Evolutionary conservation across 2,113 vertebrate genomes (phyloP), one percentile per base, ranked within the genome.

Genomic region (Hiodon alosoides): DNA sequence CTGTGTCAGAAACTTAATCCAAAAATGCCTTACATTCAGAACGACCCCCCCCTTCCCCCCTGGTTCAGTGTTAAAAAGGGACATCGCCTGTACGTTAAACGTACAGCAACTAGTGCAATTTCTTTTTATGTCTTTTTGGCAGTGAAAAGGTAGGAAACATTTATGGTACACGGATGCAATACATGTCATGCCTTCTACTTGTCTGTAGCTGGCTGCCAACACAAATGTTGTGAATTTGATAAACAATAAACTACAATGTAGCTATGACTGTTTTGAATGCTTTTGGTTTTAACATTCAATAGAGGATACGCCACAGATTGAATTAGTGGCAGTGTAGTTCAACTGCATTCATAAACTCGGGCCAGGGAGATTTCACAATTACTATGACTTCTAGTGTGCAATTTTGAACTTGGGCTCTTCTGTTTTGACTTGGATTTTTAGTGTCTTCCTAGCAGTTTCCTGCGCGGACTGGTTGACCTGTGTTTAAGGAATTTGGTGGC

Each of bases 61-160:
- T 80, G 83, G 84, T 83, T 87, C 88, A 90, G 88, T 90, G 90
- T 92, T 92, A 90, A 71, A 90, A 91, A 92, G 90, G 90, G 90
- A 91, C 90, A 83, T 74, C 4, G 80, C 81, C 71, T 88, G 90
- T 88, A 76, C 86, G 83, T 90, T 79, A 83, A 78, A 87, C 78
- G 90, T 89, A 80, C 89, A 88, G 86, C 85, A 87, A 87, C 81
- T 83, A 86, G 90, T 91, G 90, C 90, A 92, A 90, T 92, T 87
- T 85, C 81, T 86, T 86, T 88, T 84, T 85, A 81, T 86, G 53
- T 72, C 87, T 85, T 85, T 67, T 80, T 84, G 62, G 69, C 85
- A 84, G 82, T 31, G 31, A 58, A n/a, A 59, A 85, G 83, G 78
- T 82, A 83, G 81, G 77, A 85, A 82, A 80, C 84, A 81, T 82